Evolutionary conservation across 2,888 invertebrate species (phyloP).

Genomic region (Biston stratarius): DNA sequence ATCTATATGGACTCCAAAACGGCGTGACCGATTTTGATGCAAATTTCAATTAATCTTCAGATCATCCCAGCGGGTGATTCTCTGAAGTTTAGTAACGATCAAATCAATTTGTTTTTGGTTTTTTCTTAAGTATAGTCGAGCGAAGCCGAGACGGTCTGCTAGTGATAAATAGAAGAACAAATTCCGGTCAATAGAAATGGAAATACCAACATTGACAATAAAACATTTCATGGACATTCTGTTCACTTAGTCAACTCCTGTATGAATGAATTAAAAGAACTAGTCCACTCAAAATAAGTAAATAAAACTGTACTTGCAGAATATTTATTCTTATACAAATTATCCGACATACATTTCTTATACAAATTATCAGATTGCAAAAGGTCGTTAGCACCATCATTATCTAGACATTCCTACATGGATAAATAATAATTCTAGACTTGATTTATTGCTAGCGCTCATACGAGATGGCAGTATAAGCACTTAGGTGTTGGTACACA

Average conservation of each 20-base stretch:
- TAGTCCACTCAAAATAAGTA: not conserved
- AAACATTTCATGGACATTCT: not conserved
- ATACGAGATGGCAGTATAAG: slow-evolving; percentile 1
- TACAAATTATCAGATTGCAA: not conserved
- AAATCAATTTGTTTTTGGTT: too few relatives aligned
- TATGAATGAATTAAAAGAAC: not conserved
- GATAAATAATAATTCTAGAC: not conserved
- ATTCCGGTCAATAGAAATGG: not conserved
- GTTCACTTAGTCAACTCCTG: not conserved
- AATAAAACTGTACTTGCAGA: too few relatives aligned
- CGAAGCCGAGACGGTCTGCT: too few relatives aligned
- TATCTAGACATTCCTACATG: slow-evolving; percentile 16
- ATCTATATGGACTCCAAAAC: too few relatives aligned
- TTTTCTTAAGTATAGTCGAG: too few relatives aligned
- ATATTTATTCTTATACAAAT: too few relatives aligned
- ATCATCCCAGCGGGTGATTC: too few relatives aligned
- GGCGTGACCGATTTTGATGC: too few relatives aligned
- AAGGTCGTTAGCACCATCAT: slow-evolving; percentile 13
- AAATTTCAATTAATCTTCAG: too few relatives aligned
- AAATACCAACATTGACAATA: not conserved
- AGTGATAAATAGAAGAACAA: not conserved
- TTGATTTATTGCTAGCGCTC: slow-evolving; percentile 14
- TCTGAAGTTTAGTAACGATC: too few relatives aligned
- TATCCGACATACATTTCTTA: too few relatives aligned
- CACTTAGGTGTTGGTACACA: not conserved